Evolutionary conservation across 2,888 invertebrate genomes (phyloP), one percentile per base, ranked within the genome.

Genomic region (Sisyra nigra): DNA sequence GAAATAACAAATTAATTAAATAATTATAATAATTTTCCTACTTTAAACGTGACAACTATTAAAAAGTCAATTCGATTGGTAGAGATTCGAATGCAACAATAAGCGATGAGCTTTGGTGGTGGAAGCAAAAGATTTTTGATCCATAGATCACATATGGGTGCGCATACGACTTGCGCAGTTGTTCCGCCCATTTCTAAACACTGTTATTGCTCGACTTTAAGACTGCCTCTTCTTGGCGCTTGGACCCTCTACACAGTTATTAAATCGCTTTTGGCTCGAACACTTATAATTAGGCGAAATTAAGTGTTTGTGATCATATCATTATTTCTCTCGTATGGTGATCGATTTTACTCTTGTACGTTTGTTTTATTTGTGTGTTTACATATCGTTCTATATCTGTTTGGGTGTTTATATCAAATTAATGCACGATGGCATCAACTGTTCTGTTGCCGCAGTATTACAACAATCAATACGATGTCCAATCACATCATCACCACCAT

Each of bases 151-250:
- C 19, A 17, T 13, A 39, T 19, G 13, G 31, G 9, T 17, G 42
- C 43, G 41, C 41, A 41, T 31, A 34, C 11, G 6, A 32, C 24
- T 43, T 38, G 43, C 41, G 43, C 43, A 43, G 37, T 43, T 14
- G 30, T 37, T 30, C 43, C 43, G 43, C 43, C 43, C 31, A 13
- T 7, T 43, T 24, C 24, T 43, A 43, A 43, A 43, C 38, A 43
- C 37, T 29, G 43, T 37, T 43, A 43, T 43, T 37, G 24, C 14
- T n/a, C 31, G 15, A 42, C 17, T 18, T 19, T 15, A 31, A 41
- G 41, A 15, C 41, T n/a, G 41, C 41, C 41, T 34, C 41, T 41
- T 41, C 41, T 41, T 34, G 19, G 41, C 41, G 33, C 41, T 37
- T 37, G 19, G 19, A 37, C 37, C 18, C 41, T 38, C 29, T 43